Base-by-base conservation (phyloP, 2,888 invertebrate genomes). In the Sinotaia quadrata region DNA sequence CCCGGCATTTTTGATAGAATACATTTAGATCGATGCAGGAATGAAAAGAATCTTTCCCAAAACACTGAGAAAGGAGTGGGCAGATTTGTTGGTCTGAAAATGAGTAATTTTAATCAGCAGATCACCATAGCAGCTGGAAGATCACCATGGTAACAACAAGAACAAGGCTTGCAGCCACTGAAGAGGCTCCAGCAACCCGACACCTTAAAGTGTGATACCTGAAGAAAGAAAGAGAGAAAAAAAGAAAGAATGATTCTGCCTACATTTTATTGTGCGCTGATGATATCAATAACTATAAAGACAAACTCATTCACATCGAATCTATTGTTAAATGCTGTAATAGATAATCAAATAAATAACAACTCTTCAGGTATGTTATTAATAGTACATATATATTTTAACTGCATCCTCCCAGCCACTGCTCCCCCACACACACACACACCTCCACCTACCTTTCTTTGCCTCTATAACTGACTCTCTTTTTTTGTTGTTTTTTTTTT, bases 181-280 rank as follows among this genome's bases (percentile, higher is more conserved):
- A 72, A 4, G 78, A 69, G 1, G 85, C 81, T 29, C 94, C 95
- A 0, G 97, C 97, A 75, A 97, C 89, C 37, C 97, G 92, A 86
- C 97, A 98, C 85, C 94, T 95, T 85, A 96, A 94, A 92, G 82
- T 83, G n/a, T 81, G 79, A 69, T 76, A 84, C 61, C 84, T 84
- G 79, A 8, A 80, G 75, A 57, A 34, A 27, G 4, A 52, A 24
- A 24, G 21, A 7, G 51, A 18, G 27, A 18, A 54, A 51, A 18
- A 47, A n/a, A n/a, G n/a, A n/a, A n/a, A n/a, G n/a, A n/a, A n/a
- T n/a, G n/a, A n/a, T n/a, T n/a, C n/a, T n/a, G n/a, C n/a, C n/a
- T n/a, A n/a, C n/a, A n/a, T n/a, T n/a, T 2, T 41, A 41, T 2
- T 41, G 15, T 41, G 41, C 15, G n/a, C 41, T 18, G n/a, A 1